Percentiles rank a stretch among this genome's conserved stretches.
phyloP scores from a whole-genome alignment of 2,113 vertebrate genomes.

The Pan troglodytes region NHGRI_mPanTro3-v2.1_pri NC_072407.2:98263001-98263500 shows the following conservation, averaged over 20 bases:
- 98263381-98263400: conserved; percentile 59
- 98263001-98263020: background rate
- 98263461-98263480: background rate
- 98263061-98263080: conserved; percentile 67
- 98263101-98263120: conserved; percentile 6
- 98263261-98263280: background rate
- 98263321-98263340: conserved; percentile 46
- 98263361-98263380: conserved; percentile 63
- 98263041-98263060: conserved; percentile 49
- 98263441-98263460: background rate
- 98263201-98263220: background rate
- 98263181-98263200: background rate
- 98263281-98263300: background rate
- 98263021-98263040: background rate
- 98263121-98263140: background rate
- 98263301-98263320: background rate
- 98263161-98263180: background rate
- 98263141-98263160: background rate
- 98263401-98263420: conserved; percentile 49
- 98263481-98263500: background rate
- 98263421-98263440: conserved; percentile 47
- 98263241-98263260: background rate
- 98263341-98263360: conserved; percentile 67
- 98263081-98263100: conserved; percentile 62
- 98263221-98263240: background rate